A percentile compares a stretch with the other conserved stretches of the same genome.
Conservation (phyloP, 2,113 vertebrate genomes). For the Patagioenas fasciata region DNA sequence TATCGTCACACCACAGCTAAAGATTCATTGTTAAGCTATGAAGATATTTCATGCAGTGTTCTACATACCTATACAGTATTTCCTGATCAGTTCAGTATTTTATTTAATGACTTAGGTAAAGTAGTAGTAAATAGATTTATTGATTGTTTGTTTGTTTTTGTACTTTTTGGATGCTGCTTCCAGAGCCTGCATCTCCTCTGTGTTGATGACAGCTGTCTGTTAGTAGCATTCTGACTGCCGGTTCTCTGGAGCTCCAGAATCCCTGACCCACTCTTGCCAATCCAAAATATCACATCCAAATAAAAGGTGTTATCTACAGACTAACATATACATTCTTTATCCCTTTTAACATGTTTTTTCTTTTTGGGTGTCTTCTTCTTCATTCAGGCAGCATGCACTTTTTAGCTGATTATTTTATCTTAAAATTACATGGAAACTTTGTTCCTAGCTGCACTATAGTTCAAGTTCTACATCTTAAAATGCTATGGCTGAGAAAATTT, state of each 20-base stretch:
- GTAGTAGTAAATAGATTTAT: background rate
- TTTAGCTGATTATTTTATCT: background rate
- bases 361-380: background rate
- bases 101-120: background rate
- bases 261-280: background rate
- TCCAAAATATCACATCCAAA: background rate
- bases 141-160: background rate
- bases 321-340: background rate
- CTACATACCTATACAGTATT: fast-evolving
- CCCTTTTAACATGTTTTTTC: background rate
- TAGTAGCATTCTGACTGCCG: fast-evolving
- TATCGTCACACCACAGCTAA: background rate
- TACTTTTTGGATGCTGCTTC: background rate
- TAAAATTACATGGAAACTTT: background rate
- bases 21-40: background rate
- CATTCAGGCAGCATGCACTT: background rate
- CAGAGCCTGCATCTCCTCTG: background rate
- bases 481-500: background rate
- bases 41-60: background rate
- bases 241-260: background rate
- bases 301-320: background rate
- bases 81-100: background rate
- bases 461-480: background rate
- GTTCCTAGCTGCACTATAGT: background rate
- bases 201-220: background rate